phyloP scores from a whole-genome alignment of 2,888 invertebrate genomes.

The Eupeodes latifasciatus region DNA sequence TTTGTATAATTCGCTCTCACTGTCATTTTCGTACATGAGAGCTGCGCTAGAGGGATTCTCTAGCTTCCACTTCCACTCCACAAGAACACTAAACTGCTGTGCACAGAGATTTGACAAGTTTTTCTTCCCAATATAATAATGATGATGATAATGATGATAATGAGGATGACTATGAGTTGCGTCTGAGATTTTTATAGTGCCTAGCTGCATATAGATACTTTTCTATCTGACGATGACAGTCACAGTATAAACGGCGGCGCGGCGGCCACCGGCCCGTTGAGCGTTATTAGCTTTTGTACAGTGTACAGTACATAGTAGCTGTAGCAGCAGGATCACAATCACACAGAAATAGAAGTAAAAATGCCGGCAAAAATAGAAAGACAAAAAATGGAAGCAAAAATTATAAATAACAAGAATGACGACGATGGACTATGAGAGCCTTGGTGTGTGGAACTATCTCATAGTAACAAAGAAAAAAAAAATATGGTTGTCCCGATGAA shows the following conservation, averaged over 20 bases:
- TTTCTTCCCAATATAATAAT: constrained; percentile 15
- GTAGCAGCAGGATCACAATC: too few relatives aligned
- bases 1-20: constrained; percentile 56
- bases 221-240: constrained; percentile 15
- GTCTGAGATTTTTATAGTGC: constrained; percentile 49
- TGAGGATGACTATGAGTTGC: constrained; percentile 60
- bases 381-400: constrained; percentile 17
- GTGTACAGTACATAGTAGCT: too few relatives aligned
- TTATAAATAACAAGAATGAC: constrained; percentile 9
- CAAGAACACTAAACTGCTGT: constrained; percentile 29
- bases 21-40: constrained; percentile 51
- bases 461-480: constrained; percentile 59
- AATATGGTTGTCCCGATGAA: constrained; percentile 36
- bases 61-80: constrained; percentile 26
- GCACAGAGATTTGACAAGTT: constrained; percentile 48
- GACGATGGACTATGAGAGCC: background rate
- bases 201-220: background rate
- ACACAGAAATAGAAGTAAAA: constrained; percentile 22
- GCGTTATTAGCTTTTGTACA: background rate
- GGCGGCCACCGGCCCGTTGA: background rate
- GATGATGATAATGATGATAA: too few relatives aligned
- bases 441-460: constrained; percentile 48
- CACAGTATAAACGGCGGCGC: constrained; percentile 18
- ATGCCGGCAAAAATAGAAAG: constrained; percentile 47
- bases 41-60: constrained; percentile 47